phyloP scores from a whole-genome alignment of 2,888 invertebrate genomes.

The Melangyna quadrimaculata region DNA sequence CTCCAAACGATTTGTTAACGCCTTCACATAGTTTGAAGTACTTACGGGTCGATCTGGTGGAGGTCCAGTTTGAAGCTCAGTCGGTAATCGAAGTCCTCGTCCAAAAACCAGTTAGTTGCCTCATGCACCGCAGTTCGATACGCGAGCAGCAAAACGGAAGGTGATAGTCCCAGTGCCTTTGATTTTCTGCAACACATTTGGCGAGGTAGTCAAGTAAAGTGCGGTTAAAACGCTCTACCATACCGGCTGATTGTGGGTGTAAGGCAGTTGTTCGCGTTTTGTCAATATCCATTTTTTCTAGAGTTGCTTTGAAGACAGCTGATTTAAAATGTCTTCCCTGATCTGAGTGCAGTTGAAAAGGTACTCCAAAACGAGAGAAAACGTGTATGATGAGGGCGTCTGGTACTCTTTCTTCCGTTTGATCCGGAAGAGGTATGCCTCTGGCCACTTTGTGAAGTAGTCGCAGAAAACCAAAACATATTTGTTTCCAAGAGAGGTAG shows the following conservation, averaged over 20 bases:
- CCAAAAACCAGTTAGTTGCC: conserved; percentile 69
- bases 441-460: neutral
- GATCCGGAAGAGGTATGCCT: conserved; percentile 23
- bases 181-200: too few species aligned
- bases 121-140: conserved; percentile 61
- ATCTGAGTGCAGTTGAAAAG: too few species aligned
- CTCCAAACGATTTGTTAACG: neutral
- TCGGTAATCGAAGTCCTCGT: conserved; percentile 64
- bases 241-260: conserved; percentile 63
- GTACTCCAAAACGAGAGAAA: conserved; percentile 49
- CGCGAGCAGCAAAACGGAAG: conserved; percentile 35
- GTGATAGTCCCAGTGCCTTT: conserved; percentile 54
- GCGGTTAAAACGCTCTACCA: too few species aligned
- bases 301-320: too few species aligned
- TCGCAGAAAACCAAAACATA: conserved; percentile 26
- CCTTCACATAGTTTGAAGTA: conserved; percentile 5
- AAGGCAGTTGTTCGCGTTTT: conserved; percentile 73
- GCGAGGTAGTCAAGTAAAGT: too few species aligned
- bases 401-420: conserved; percentile 42
- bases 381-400: conserved; percentile 9
- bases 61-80: too few species aligned
- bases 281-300: conserved; percentile 44
- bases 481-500: too few species aligned
- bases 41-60: neutral
- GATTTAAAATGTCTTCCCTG: too few species aligned